Percentiles rank a stretch among this genome's conserved stretches.
Evolutionary conservation across 2,113 vertebrate genomes (phyloP).

Genomic region (Amphiprion percula): DNA sequence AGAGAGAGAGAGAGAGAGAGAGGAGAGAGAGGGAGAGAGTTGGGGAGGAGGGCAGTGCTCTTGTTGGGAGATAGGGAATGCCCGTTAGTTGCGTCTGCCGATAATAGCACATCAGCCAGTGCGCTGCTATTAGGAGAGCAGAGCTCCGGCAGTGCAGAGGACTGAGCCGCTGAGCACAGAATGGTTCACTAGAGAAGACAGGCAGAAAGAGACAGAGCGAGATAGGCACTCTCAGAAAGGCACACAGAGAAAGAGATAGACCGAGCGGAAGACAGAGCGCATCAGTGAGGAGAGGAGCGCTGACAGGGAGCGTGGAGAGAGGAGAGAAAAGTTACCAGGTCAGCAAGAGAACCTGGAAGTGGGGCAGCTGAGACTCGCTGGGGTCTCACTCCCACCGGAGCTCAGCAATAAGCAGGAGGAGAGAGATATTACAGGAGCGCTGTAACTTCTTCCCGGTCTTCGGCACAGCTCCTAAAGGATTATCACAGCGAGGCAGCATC

Average conservation of each 20-base stretch:
- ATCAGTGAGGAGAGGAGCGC: slow-evolving; percentile 51
- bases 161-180: slow-evolving; percentile 69
- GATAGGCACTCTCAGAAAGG: slow-evolving; percentile 43
- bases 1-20: slow-evolving; percentile 51
- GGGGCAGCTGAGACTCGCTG: slow-evolving; percentile 81
- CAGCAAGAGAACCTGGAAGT: slow-evolving; percentile 79
- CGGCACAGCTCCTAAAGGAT: slow-evolving; percentile 61
- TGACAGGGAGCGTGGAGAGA: slow-evolving; percentile 38
- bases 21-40: slow-evolving; percentile 58
- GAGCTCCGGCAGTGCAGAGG: slow-evolving; percentile 69
- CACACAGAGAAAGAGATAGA: slow-evolving; percentile 21
- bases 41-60: slow-evolving; percentile 74
- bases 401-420: slow-evolving; percentile 40
- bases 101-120: slow-evolving; percentile 85
- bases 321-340: slow-evolving; percentile 74
- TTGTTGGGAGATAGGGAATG: slow-evolving; percentile 87
- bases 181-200: slow-evolving; percentile 65
- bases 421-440: slow-evolving; percentile 56
- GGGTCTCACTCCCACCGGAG: slow-evolving; percentile 58
- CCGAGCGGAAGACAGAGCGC: slow-evolving; percentile 29
- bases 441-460: slow-evolving; percentile 56
- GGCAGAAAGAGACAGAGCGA: slow-evolving; percentile 36
- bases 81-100: slow-evolving; percentile 87
- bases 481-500: slow-evolving; percentile 54
- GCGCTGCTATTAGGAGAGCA: slow-evolving; percentile 74